phyloP scores from a whole-genome alignment of 2,888 invertebrate species.

The Fragum fragum region DNA sequence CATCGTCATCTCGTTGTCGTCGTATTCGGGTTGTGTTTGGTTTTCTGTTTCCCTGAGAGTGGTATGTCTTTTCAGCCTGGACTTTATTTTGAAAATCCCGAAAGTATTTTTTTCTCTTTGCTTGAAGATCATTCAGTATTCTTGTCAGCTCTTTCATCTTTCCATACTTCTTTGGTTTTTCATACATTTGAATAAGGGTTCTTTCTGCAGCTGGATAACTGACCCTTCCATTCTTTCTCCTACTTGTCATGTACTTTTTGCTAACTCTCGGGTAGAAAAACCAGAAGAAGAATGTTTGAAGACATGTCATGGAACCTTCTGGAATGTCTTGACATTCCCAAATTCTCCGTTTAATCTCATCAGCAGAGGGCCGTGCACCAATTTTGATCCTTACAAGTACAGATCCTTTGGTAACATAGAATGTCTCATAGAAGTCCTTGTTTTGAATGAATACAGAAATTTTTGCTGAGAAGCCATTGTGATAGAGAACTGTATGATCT shows the following conservation, averaged over 20 bases:
- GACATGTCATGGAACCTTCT: slow-evolving; percentile 76
- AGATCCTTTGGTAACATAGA: slow-evolving; percentile 73
- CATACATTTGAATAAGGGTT: slow-evolving; percentile 46
- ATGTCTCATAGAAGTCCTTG: slow-evolving; percentile 64
- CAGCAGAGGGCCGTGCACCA: slow-evolving; percentile 67
- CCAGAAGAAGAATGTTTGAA: slow-evolving; percentile 80
- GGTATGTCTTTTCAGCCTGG: neutral
- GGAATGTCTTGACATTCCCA: slow-evolving; percentile 76
- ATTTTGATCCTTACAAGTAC: slow-evolving; percentile 74
- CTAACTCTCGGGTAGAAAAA: slow-evolving; percentile 69
- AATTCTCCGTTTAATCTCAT: slow-evolving; percentile 74
- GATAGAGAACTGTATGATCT: slow-evolving; percentile 71
- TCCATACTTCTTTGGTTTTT: slow-evolving; percentile 21
- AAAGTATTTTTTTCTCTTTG: slow-evolving; percentile 19
- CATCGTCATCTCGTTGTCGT: neutral
- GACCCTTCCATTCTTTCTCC: slow-evolving; percentile 48
- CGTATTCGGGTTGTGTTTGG: neutral
- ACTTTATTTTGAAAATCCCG: neutral
- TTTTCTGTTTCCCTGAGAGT: slow-evolving; percentile 11
- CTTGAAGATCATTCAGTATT: slow-evolving; percentile 15
- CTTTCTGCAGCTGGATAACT: slow-evolving; percentile 62
- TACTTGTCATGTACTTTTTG: slow-evolving; percentile 43
- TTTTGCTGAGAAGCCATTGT: slow-evolving; percentile 73
- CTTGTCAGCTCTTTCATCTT: slow-evolving; percentile 28
- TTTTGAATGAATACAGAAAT: slow-evolving; percentile 76